Evolutionary conservation across 1,140 invertebrate species (phyloP).

Genomic region (Parasteatoda tepidariorum): DNA sequence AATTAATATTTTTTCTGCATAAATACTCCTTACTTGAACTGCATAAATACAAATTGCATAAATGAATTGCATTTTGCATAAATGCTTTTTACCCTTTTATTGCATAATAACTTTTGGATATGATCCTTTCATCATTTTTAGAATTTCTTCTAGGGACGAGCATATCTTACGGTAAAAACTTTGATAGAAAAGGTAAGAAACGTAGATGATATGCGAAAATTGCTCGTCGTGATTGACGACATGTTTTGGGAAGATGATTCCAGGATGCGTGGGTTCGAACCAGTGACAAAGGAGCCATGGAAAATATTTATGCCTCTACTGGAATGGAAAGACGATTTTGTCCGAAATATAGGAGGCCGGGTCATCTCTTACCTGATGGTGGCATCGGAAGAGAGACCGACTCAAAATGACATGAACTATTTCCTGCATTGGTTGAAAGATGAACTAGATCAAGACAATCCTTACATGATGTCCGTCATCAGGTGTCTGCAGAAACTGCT

Average conservation of each 20-base stretch:
- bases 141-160: background rate
- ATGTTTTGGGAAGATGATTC: constrained; percentile 4
- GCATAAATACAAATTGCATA: background rate
- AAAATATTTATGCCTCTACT: background rate
- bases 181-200: background rate
- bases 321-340: background rate
- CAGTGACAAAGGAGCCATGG: background rate
- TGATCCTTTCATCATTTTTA: background rate
- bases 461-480: constrained; percentile 7
- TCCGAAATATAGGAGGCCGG: background rate
- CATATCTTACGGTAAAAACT: background rate
- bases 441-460: background rate
- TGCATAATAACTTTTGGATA: background rate
- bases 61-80: too few species aligned
- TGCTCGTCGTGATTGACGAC: constrained; percentile 33
- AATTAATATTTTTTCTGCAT: background rate
- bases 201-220: constrained; percentile 22
- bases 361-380: constrained; percentile 13
- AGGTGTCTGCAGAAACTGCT: constrained; percentile 12
- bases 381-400: background rate
- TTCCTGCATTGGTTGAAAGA: constrained; percentile 24
- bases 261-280: background rate
- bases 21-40: background rate
- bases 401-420: background rate
- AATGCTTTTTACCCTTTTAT: background rate